Conservation (phyloP, 1,140 invertebrate genomes). For the Vollenhovia emeryi region DNA sequence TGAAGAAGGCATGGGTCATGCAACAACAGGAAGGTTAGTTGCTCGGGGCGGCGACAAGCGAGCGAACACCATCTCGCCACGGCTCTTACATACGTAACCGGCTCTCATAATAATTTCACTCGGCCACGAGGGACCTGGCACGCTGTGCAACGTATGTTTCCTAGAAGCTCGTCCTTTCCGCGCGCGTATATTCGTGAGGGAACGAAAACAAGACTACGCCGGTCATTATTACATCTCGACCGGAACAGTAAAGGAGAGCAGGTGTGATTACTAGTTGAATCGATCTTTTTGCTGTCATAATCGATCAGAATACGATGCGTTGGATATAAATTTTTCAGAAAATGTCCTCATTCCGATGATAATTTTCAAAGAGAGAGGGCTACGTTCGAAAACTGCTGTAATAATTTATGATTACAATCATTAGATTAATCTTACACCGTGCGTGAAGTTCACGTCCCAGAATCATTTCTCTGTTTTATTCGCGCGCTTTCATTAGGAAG, state of each 20-base stretch:
- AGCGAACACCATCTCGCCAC: conserved; percentile 80
- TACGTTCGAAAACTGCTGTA: background rate
- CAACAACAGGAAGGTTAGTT: conserved; percentile 84
- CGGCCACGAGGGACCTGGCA: conserved; percentile 61
- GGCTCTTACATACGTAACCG: conserved; percentile 77
- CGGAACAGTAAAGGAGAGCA: conserved; percentile 10
- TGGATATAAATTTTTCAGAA: background rate
- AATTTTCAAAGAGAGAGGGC: background rate
- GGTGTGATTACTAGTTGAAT: background rate
- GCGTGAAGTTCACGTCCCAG: background rate
- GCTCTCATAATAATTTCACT: conserved; percentile 81
- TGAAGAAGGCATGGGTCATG: conserved; percentile 81
- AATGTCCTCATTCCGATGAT: background rate
- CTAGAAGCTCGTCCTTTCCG: conserved; percentile 66
- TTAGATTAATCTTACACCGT: background rate
- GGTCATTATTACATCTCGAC: conserved; percentile 16
- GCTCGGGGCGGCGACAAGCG: conserved; percentile 83
- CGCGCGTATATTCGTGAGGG: background rate
- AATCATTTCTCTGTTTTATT: background rate
- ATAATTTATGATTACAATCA: background rate
- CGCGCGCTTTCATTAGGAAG: background rate
- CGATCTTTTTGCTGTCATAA: background rate
- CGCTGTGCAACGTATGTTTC: conserved; percentile 67
- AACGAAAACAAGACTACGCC: background rate
- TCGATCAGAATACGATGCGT: background rate